Evolutionary conservation across 2,797 vertebrate genomes (phyloP).

Genomic region (Balearica regulorum): DNA sequence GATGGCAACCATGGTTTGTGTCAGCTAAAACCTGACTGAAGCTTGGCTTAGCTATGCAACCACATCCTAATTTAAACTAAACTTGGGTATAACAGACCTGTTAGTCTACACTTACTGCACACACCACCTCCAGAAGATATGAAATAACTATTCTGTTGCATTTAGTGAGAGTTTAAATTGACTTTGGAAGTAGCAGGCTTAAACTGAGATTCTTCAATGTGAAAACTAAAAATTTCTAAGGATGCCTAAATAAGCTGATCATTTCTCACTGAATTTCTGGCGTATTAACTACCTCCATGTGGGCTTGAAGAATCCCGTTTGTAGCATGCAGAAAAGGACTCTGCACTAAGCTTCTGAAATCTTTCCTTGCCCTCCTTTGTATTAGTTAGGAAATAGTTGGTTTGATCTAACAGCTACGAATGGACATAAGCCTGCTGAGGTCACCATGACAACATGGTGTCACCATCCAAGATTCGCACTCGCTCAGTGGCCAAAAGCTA

Average conservation of each 20-base stretch:
- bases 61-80: slow-evolving; percentile 37
- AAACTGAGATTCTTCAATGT: slow-evolving; percentile 24
- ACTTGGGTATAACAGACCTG: slow-evolving; percentile 52
- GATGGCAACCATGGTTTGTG: not conserved
- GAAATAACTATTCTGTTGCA: slow-evolving; percentile 31
- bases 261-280: slow-evolving; percentile 57
- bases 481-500: not conserved
- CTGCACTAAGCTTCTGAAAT: not conserved
- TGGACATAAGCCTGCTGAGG: not conserved
- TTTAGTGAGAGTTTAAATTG: slow-evolving; percentile 37
- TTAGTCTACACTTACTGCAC: slow-evolving; percentile 48
- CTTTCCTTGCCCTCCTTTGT: not conserved
- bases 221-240: slow-evolving; percentile 43
- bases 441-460: not conserved
- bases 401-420: not conserved
- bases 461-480: accelerated
- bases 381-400: not conserved
- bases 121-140: slow-evolving; percentile 41
- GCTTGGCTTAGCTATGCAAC: slow-evolving; percentile 31
- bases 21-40: slow-evolving; percentile 43
- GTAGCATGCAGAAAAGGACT: not conserved
- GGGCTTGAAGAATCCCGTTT: slow-evolving; percentile 12
- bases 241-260: slow-evolving; percentile 24
- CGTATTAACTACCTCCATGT: slow-evolving; percentile 11
- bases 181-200: slow-evolving; percentile 37